phyloP scores from a whole-genome alignment of 2,888 invertebrate genomes.

The Hypomecis punctinalis region DNA sequence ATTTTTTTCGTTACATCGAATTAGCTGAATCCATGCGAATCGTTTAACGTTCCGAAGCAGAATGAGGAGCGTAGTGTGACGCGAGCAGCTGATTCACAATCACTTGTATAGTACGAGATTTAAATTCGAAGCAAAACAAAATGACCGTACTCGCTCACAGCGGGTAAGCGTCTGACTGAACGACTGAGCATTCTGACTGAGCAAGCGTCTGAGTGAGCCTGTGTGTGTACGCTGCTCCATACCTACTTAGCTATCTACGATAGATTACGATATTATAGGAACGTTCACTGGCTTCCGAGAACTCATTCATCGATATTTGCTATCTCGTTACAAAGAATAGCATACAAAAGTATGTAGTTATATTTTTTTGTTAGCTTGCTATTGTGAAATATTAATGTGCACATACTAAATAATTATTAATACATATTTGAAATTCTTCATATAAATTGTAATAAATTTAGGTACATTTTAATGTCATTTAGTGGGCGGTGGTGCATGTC shows the following conservation, averaged over 20 bases:
- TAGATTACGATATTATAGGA: slow-evolving; percentile 17
- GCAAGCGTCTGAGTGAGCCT: neutral
- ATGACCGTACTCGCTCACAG: slow-evolving; percentile 2
- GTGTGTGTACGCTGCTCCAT: neutral
- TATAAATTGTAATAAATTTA: too few species aligned
- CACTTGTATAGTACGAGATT: slow-evolving; percentile 7
- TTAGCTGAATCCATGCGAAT: slow-evolving; percentile 16
- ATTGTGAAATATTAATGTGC: too few species aligned
- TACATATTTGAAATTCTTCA: too few species aligned
- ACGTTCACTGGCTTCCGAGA: slow-evolving; percentile 73
- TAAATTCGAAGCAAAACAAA: neutral
- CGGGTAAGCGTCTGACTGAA: slow-evolving; percentile 1
- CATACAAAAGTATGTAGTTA: slow-evolving; percentile 1
- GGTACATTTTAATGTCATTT: too few species aligned
- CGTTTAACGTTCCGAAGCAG: slow-evolving; percentile 18
- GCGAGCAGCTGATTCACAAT: neutral
- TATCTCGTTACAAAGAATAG: slow-evolving; percentile 40
- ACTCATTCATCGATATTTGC: slow-evolving; percentile 71
- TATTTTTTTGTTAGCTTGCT: too few species aligned
- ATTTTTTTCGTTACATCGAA: slow-evolving; percentile 1
- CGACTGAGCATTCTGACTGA: neutral
- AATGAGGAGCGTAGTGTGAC: slow-evolving; percentile 7
- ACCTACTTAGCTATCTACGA: slow-evolving; percentile 5
- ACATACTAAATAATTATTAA: too few species aligned
- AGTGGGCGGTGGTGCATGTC: too few species aligned